These are phyloP conservation scores for Prosopocoilus inquinatus DNA, from an alignment of 2,888 invertebrate species.

Conservation along the genomic window DNA sequence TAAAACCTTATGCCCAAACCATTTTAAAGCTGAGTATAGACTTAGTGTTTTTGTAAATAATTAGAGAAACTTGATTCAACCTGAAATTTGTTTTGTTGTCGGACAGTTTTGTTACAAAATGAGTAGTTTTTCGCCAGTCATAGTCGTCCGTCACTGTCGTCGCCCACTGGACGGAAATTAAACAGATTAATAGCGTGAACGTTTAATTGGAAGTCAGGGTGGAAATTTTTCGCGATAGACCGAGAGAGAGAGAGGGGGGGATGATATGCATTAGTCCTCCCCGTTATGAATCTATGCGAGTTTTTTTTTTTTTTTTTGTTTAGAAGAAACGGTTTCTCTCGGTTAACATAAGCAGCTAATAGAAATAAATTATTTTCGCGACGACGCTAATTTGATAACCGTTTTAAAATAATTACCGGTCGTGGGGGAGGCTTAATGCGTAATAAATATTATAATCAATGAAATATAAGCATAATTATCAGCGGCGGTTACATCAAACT, in stretches of 20 bases:
- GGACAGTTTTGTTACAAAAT: not conserved
- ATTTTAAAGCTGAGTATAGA: too few species aligned
- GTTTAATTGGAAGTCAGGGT: constrained; percentile 20
- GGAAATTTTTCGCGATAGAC: not conserved
- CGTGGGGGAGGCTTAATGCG: not conserved
- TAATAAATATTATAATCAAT: constrained; percentile 6
- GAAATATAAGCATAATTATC: constrained; percentile 14
- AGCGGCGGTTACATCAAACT: constrained; percentile 28
- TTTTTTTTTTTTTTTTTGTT: too few species aligned
- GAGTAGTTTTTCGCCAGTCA: constrained; percentile 3
- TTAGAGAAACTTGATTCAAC: too few species aligned
- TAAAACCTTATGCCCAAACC: too few species aligned
- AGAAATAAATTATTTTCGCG: too few species aligned
- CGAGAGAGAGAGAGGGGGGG: too few species aligned
- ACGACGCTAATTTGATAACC: too few species aligned
- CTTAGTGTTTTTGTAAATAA: too few species aligned
- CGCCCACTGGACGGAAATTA: constrained; percentile 33
- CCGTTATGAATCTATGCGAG: not conserved
- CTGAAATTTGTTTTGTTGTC: too few species aligned
- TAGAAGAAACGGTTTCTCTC: not conserved
- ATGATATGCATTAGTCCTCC: not conserved
- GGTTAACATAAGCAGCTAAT: too few species aligned
- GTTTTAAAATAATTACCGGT: too few species aligned
- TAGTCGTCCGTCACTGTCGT: constrained; percentile 31
- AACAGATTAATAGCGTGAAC: constrained; percentile 32